Conservation (phyloP, 2,113 vertebrate genomes). For the Fregetta grallaria region DNA sequence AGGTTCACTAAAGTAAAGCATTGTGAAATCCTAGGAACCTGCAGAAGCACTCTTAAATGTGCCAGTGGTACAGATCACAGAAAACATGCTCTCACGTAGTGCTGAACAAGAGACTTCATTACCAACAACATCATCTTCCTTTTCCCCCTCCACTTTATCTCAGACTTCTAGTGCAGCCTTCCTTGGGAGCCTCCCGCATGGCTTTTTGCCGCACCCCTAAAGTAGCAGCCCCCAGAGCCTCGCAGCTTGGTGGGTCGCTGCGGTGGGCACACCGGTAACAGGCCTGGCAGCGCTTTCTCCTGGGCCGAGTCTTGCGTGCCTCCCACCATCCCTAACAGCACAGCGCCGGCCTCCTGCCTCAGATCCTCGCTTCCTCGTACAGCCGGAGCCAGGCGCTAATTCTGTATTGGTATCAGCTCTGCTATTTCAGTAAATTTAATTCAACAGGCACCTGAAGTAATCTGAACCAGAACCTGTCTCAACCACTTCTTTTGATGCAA, state of each 20-base stretch:
- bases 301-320: rapidly evolving
- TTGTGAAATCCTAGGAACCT: neutral
- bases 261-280: rapidly evolving
- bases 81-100: neutral
- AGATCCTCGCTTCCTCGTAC: rapidly evolving
- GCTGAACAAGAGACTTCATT: neutral
- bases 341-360: neutral
- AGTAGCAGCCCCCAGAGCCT: neutral
- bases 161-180: neutral
- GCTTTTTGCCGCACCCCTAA: neutral
- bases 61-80: neutral
- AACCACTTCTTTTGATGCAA: neutral
- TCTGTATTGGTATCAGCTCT: neutral
- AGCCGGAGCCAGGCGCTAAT: rapidly evolving
- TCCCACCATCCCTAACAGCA: neutral
- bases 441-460: neutral
- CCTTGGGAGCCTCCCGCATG: neutral
- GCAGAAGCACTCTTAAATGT: neutral
- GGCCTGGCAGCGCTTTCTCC: neutral
- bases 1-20: conserved; percentile 12
- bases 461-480: neutral
- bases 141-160: neutral
- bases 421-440: neutral
- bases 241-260: rapidly evolving
- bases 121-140: neutral